These are phyloP conservation scores for Bathynomus jamesi DNA, from an alignment of 1,140 invertebrate species.

Conservation along the genomic window DNA sequence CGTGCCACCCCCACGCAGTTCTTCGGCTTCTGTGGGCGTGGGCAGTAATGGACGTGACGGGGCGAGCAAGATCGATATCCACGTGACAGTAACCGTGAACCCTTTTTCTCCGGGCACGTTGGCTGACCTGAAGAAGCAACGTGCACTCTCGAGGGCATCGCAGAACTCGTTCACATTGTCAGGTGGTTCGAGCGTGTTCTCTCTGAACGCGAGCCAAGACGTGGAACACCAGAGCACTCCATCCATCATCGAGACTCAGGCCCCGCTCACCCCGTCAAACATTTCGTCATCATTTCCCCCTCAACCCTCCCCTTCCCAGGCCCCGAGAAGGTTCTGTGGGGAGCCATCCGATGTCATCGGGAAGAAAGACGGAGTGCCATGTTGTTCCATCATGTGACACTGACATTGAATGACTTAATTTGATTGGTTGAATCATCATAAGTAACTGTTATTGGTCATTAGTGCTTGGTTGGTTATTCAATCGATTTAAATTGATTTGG, in stretches of 20 bases:
- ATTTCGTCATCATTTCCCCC: constrained; percentile 19
- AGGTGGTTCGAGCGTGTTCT: constrained; percentile 23
- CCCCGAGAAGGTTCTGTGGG: constrained; percentile 24
- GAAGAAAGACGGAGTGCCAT: constrained; percentile 24
- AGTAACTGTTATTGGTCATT: no score
- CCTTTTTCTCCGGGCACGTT: constrained; percentile 54
- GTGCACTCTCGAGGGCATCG: constrained; percentile 59
- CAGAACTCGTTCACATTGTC: constrained; percentile 29
- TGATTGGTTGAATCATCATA: no score
- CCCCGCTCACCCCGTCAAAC: no score
- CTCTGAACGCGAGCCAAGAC: constrained; percentile 16
- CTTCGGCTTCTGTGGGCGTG: constrained; percentile 38
- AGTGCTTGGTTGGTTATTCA: no score
- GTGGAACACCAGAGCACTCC: constrained; percentile 7
- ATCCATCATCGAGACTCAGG: constrained; percentile 20
- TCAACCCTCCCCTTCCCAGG: constrained; percentile 16
- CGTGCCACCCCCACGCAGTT: constrained; percentile 20
- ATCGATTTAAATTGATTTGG: no score
- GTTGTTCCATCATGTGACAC: constrained; percentile 27
- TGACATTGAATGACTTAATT: no score
- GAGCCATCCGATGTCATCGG: constrained; percentile 28
- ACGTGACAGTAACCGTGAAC: constrained; percentile 60
- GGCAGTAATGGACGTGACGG: constrained; percentile 54
- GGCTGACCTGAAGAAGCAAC: constrained; percentile 81
- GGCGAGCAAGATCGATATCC: constrained; percentile 82